These are phyloP conservation scores for Hippasteria phrygiana DNA, from an alignment of 53 echinoderm and acorn worm genomes.

Conservation along the genomic window DNA sequence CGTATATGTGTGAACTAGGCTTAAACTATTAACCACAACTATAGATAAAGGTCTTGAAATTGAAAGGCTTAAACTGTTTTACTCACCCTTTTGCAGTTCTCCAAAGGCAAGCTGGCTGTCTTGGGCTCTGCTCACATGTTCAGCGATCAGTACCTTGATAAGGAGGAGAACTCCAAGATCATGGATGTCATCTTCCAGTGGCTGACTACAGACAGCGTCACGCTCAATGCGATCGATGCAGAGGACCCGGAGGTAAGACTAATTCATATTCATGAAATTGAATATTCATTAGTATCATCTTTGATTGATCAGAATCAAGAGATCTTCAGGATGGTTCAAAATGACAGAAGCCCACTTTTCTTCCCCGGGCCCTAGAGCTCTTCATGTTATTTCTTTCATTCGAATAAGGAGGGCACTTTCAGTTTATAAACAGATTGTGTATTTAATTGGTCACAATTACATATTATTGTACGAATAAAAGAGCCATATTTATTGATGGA, in stretches of 20 bases:
- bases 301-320: not conserved
- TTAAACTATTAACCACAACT: no score
- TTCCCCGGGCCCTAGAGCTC: no score
- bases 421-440: no score
- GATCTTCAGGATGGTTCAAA: not conserved
- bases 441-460: no score
- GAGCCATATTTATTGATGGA: not conserved
- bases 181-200: slow-evolving; percentile 96
- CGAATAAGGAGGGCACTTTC: no score
- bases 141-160: slow-evolving; percentile 97
- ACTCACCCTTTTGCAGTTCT: slow-evolving; percentile 61
- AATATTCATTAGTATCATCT: not conserved
- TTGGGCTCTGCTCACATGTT: slow-evolving; percentile 97
- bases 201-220: slow-evolving; percentile 92
- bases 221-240: slow-evolving; percentile 97
- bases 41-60: no score
- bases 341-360: no score
- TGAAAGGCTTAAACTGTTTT: not conserved
- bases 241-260: slow-evolving; percentile 94
- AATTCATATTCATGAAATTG: slow-evolving; percentile 14
- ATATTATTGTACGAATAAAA: not conserved
- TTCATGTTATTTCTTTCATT: no score
- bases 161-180: slow-evolving; percentile 97
- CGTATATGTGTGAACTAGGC: no score
- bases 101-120: slow-evolving; percentile 97